Percentiles rank a stretch among this genome's conserved stretches.
phyloP scores from a whole-genome alignment of 2,888 invertebrate genomes.

The Nezara viridula region DNA sequence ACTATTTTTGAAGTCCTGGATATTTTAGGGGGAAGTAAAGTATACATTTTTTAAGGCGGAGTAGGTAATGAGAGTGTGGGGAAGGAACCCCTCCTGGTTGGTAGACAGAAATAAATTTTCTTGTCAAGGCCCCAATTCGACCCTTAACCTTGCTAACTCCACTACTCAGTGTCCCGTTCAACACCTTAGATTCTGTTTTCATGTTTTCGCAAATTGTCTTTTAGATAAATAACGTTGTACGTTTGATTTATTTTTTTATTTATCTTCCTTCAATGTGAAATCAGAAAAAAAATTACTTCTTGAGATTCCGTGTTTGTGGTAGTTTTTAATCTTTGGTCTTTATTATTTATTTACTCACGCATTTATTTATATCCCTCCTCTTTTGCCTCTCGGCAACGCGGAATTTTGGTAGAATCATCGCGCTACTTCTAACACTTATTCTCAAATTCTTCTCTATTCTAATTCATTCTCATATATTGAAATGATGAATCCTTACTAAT shows the following conservation, averaged over 20 bases:
- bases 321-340: neutral
- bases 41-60: neutral
- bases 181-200: neutral
- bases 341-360: too few species aligned
- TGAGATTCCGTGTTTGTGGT: neutral
- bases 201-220: neutral
- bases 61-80: neutral
- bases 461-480: too few species aligned
- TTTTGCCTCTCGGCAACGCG: too few species aligned
- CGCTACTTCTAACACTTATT: too few species aligned
- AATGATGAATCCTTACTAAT: too few species aligned
- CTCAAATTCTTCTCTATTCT: too few species aligned
- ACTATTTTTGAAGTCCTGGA: too few species aligned
- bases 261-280: too few species aligned
- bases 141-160: neutral
- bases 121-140: neutral
- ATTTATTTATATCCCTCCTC: too few species aligned
- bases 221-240: neutral
- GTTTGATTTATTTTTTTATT: neutral
- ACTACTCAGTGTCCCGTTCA: neutral
- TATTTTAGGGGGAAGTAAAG: neutral
- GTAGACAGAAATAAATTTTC: neutral
- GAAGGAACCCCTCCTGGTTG: neutral
- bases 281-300: too few species aligned
- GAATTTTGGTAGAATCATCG: too few species aligned